Evolutionary conservation across 2,113 vertebrate genomes (phyloP).

Genomic region (Scortum barcoo): DNA sequence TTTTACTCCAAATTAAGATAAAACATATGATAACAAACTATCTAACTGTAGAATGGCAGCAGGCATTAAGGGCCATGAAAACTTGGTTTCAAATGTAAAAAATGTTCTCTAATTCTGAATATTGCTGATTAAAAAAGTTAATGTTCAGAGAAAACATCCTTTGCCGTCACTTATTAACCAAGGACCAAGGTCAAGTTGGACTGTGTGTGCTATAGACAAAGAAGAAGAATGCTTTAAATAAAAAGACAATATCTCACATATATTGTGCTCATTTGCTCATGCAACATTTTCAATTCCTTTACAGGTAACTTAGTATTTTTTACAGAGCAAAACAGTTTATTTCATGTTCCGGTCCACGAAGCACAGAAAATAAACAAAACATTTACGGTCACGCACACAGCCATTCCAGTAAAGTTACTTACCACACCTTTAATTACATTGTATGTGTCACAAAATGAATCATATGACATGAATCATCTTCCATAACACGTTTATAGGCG

Average conservation of each 20-base stretch:
- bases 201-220: too few relatives aligned
- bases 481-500: not conserved
- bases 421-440: slow-evolving; percentile 24
- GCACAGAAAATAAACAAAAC: not conserved
- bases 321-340: too few relatives aligned
- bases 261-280: too few relatives aligned
- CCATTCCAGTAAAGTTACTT: not conserved
- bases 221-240: too few relatives aligned
- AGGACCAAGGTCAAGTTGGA: too few relatives aligned
- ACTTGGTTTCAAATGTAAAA: too few relatives aligned
- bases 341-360: not conserved
- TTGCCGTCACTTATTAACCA: too few relatives aligned
- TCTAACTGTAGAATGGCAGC: not conserved
- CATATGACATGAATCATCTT: slow-evolving; percentile 8
- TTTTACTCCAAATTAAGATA: not conserved
- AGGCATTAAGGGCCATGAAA: not conserved
- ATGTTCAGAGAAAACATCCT: not conserved
- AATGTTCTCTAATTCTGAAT: not conserved
- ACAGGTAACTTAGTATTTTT: too few relatives aligned
- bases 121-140: not conserved
- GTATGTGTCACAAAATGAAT: slow-evolving; percentile 19
- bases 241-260: too few relatives aligned
- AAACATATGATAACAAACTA: not conserved
- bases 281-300: too few relatives aligned
- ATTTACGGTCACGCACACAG: not conserved